Conservation (phyloP, 2,113 vertebrate species). For the Vulpes vulpes region DNA sequence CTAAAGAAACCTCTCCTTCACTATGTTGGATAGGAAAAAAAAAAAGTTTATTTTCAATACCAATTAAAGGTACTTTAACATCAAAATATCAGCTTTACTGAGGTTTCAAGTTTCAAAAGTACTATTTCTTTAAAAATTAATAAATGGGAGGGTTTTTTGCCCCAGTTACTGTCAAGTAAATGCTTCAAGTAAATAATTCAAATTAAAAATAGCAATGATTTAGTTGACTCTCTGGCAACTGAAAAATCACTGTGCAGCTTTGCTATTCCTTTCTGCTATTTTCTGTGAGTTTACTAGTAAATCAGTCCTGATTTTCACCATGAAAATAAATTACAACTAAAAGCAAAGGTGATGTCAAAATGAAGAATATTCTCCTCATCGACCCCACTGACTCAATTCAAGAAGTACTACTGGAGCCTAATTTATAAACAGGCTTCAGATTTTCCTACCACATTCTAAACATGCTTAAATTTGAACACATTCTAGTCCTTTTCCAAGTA, state of each 20-base stretch:
- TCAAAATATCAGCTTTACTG: not conserved
- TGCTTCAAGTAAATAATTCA: not conserved
- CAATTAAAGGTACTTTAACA: not conserved
- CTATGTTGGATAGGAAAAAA: not conserved
- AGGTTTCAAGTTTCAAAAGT: not conserved
- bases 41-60: not conserved
- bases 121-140: not conserved
- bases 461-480: not conserved
- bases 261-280: not conserved
- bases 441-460: slow-evolving; percentile 41
- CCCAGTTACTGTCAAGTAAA: not conserved
- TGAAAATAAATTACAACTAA: slow-evolving; percentile 62
- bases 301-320: slow-evolving; percentile 28
- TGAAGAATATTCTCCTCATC: not conserved
- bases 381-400: not conserved
- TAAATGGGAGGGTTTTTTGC: not conserved
- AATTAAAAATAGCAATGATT: not conserved
- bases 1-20: not conserved
- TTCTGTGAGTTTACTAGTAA: slow-evolving; percentile 23
- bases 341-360: slow-evolving; percentile 35
- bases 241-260: not conserved
- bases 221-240: not conserved
- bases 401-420: slow-evolving; percentile 26
- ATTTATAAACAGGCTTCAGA: slow-evolving; percentile 68
- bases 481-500: not conserved